Base-by-base conservation (phyloP, 2,888 invertebrate species). In the Mythimna loreyi region DNA sequence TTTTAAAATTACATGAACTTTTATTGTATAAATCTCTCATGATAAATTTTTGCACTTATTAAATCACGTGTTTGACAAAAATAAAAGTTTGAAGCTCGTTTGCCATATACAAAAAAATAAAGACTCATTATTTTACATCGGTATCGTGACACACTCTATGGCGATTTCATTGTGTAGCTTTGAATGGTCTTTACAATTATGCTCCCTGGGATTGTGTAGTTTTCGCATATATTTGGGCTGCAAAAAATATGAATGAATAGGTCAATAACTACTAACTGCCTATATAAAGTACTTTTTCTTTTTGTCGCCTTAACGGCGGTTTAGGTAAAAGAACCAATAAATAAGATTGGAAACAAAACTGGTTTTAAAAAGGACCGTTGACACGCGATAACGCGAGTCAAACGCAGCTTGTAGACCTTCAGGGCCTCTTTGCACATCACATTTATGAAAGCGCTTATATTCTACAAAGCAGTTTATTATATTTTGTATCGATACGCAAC, bases 111-210 rank as follows among this genome's bases (percentile, higher is more conserved):
- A 19, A 40, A n/a, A 30, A 3, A 16, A 21, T 16, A 8, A 11
- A 9, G 1, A 19, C 13, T 53, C 19, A 43, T 52, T 40, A 1
- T 55, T 36, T 64, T 11, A 23, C 19, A 33, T 59, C 53, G 55
- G 19, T 16, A 33, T 49, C 57, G 30, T 45, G 23, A 21, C 13
- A 40, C 8, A 49, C 19, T 36, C 16, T 52, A 36, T 49, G 43
- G 21, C 36, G 75, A 53, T 58, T 58, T 30, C 5, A 19, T n/a
- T 21, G 7, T 5, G 9, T 21, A 33, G 25, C 30, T 50, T 59
- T 45, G 47, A n/a, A 28, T 53, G 25, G 74, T 55, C 75, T 55
- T 80, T 40, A 79, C 53, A 50, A 8, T 50, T 55, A 50, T 33
- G 11, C 30, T 23, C 6, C 7, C 3, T 40, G 28, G 3, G 5